Evolutionary conservation across 2,888 invertebrate genomes (phyloP).

Genomic region (Dinocampus coccinellae): DNA sequence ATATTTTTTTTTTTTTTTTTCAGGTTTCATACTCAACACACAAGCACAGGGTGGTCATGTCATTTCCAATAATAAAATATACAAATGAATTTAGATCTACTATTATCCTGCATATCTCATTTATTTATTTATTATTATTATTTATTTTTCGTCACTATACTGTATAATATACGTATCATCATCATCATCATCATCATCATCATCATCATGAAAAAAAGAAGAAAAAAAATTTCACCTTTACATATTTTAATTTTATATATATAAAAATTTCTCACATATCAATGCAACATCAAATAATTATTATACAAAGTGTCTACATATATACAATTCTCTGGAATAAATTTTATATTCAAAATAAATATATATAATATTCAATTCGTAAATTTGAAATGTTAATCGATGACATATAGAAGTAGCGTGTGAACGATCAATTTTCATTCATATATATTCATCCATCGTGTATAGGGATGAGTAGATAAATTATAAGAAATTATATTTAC

Average conservation of each 20-base stretch:
- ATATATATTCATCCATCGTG: not conserved
- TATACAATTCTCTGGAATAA: not conserved
- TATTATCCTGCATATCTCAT: not conserved
- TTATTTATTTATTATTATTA: not conserved
- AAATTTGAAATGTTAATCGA: constrained; percentile 4
- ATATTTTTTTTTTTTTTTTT: no score
- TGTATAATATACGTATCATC: no score
- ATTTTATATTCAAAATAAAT: not conserved
- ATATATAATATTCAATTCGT: not conserved
- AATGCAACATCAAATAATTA: not conserved
- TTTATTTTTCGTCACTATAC: no score
- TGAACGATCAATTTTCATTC: not conserved
- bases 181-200: no score
- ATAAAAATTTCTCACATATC: constrained; percentile 3
- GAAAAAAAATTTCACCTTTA: not conserved
- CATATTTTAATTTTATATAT: not conserved
- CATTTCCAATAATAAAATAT: not conserved
- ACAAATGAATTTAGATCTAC: not conserved
- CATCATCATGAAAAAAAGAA: no score
- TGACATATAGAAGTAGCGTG: not conserved
- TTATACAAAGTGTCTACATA: not conserved
- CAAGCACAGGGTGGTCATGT: not conserved
- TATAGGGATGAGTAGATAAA: no score
- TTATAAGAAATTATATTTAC: no score
- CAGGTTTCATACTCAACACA: not conserved